Evolutionary conservation across 1,140 invertebrate species (phyloP).

Genomic region (Hyles vespertilio): DNA sequence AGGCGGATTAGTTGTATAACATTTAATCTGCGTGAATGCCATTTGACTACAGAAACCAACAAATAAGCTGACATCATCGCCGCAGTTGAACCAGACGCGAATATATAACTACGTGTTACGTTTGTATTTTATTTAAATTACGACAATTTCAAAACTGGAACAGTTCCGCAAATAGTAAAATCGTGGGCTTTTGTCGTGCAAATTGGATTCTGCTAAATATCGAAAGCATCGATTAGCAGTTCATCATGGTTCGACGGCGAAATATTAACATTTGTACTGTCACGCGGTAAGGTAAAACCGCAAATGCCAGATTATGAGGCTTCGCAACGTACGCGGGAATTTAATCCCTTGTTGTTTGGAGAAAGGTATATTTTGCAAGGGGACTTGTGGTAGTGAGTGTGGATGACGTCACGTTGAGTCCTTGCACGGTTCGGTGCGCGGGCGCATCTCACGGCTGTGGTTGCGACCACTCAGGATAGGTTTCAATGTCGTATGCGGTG

Average conservation of each 20-base stretch:
- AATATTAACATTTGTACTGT: conserved; percentile 6
- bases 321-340: conserved; percentile 10
- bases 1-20: conserved; percentile 26
- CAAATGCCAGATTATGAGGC: conserved; percentile 5
- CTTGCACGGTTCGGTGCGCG: conserved; percentile 59
- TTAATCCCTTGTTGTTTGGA: conserved; percentile 14
- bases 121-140: too few relatives aligned
- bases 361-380: conserved; percentile 22
- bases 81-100: conserved; percentile 1
- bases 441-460: conserved; percentile 55
- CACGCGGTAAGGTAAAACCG: conserved; percentile 13
- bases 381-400: conserved; percentile 20
- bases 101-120: too few relatives aligned
- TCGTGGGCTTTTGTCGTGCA: not conserved
- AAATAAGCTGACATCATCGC: conserved; percentile 23
- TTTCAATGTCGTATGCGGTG: conserved; percentile 53
- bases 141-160: not conserved
- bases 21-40: conserved; percentile 20
- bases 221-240: conserved; percentile 10
- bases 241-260: conserved; percentile 7
- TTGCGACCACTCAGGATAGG: conserved; percentile 56
- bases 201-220: not conserved
- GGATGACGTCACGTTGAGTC: conserved; percentile 47
- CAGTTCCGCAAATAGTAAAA: conserved; percentile 12
- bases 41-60: conserved; percentile 19